Percentiles rank a stretch among this genome's conserved stretches.
Conservation (phyloP, 2,797 vertebrate species). For the Antrozous pallidus region DNA sequence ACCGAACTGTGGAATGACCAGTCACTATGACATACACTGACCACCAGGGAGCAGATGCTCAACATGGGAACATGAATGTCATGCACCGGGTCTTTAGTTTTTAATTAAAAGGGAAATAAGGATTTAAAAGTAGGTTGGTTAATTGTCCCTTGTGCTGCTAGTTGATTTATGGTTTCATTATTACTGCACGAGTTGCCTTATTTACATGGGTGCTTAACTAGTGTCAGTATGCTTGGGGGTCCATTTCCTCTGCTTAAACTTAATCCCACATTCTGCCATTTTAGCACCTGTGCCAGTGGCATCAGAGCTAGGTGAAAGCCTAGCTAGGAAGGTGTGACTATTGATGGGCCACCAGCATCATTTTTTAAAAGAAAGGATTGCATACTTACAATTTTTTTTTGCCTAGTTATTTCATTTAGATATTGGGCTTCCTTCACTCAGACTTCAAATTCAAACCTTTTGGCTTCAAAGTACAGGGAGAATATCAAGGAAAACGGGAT, state of each 20-base stretch:
- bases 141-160: background rate
- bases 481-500: background rate
- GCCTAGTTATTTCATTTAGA: slow-evolving; percentile 7
- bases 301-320: background rate
- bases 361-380: slow-evolving; percentile 6
- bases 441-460: slow-evolving; percentile 31
- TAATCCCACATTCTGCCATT: background rate
- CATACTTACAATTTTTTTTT: background rate
- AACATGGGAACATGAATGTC: no score
- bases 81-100: no score
- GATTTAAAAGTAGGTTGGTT: background rate
- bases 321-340: background rate
- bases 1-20: no score
- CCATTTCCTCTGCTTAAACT: background rate
- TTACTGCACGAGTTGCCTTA: background rate
- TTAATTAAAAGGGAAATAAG: background rate
- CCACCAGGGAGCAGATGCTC: no score
- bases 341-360: background rate
- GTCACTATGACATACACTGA: no score
- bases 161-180: slow-evolving; percentile 30
- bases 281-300: background rate
- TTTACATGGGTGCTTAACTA: background rate
- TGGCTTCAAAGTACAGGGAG: background rate
- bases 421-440: slow-evolving; percentile 3
- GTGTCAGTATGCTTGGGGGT: background rate